Percentiles rank a stretch among this genome's conserved stretches.
These are phyloP conservation scores for Apotomis capreana DNA, from an alignment of 2,888 invertebrate genomes.

Conservation along the genomic window DNA sequence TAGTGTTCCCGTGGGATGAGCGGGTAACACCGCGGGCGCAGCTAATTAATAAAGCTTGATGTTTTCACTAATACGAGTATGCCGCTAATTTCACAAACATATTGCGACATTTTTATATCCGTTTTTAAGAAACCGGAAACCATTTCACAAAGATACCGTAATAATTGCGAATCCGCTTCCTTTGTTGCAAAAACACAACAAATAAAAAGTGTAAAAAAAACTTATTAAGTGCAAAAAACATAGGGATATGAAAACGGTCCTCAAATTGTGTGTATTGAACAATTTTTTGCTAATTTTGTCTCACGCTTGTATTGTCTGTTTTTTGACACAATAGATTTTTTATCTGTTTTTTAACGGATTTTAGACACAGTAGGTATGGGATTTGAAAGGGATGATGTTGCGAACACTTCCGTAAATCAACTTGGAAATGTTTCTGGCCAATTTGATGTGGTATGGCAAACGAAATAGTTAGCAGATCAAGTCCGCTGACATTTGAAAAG, in stretches of 20 bases:
- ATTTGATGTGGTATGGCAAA: too few species aligned
- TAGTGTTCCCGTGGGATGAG: too few species aligned
- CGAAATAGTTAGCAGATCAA: too few species aligned
- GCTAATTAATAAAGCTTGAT: too few species aligned
- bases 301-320: slow-evolving; percentile 21
- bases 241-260: slow-evolving; percentile 5
- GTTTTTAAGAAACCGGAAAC: slow-evolving; percentile 5
- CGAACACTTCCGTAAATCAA: too few species aligned
- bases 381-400: neutral
- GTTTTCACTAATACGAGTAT: neutral
- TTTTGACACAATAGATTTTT: slow-evolving; percentile 3
- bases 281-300: slow-evolving; percentile 11
- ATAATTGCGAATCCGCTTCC: slow-evolving; percentile 23
- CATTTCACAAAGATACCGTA: slow-evolving; percentile 7
- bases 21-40: too few species aligned
- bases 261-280: slow-evolving; percentile 13
- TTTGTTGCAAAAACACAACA: slow-evolving; percentile 12
- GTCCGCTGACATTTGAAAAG: too few species aligned
- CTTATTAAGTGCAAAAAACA: neutral
- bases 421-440: too few species aligned
- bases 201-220: slow-evolving; percentile 15
- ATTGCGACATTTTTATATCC: neutral
- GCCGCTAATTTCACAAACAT: slow-evolving; percentile 3
- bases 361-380: neutral
- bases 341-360: slow-evolving; percentile 11